Base-by-base conservation (phyloP, 2,888 invertebrate genomes). In the Nysson spinosus region DNA sequence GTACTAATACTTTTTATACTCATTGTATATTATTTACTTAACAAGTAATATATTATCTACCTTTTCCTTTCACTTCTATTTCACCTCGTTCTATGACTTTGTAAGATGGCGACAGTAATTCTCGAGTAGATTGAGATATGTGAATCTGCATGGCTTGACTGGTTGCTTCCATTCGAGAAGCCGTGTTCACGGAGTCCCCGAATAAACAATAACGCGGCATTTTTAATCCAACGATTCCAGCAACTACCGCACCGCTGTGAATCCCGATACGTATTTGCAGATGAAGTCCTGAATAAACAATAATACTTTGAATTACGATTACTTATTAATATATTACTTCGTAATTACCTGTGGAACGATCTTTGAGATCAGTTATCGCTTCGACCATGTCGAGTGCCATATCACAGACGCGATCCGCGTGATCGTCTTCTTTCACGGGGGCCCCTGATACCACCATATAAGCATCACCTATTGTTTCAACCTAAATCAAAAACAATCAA, bases 381-480 rank as follows among this genome's bases (percentile, higher is more conserved):
- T 96, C 95, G 0, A 97, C 93, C 98, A 98, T 98, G 81, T 97
- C 98, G 20, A 98, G 88, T 0, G 97, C 97, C 97, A 98, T 98
- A 84, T 96, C 95, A 84, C 96, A 96, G 4, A 96, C 95, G 79
- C 95, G 92, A 85, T 96, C 94, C 0, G 97, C 97, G 84, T 99
- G 98, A 83, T 96, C 95, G 47, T 90, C 90, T 82, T 96, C 96
- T 79, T 94, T 94, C 75, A 95, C 95, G 0, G 98, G 98, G 0
- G 97, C 97, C 0, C 98, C 98, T 0, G 96, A 95, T 0, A 98
- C 98, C 0, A 98, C 96, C 98, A 99, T 98, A 86, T 98, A 99
- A 0, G 98, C 98, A 84, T 99, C 98, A 0, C 98, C 98, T 74
- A 98, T 98, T 0, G 98, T 98, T 89, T 98, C 98, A 30, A 97